Conservation (phyloP, 2,113 vertebrate species). For the Nestor notabilis region DNA sequence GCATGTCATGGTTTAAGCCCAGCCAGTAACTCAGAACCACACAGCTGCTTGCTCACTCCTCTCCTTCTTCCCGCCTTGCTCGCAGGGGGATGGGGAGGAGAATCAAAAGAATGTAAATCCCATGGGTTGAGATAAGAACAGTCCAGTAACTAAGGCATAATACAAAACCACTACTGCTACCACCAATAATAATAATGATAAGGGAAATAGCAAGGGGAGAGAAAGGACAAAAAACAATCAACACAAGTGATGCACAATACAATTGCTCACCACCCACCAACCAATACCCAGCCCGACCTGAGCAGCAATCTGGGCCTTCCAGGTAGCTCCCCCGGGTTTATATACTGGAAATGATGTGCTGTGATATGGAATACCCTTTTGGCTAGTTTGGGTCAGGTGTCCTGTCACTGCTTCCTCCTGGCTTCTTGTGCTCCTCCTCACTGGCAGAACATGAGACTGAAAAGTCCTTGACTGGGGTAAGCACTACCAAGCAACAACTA, state of each 20-base stretch:
- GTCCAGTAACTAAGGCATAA: background rate
- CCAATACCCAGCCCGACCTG: accelerated
- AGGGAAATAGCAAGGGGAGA: background rate
- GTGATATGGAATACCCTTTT: background rate
- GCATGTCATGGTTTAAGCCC: background rate
- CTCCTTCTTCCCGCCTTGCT: background rate
- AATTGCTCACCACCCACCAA: background rate
- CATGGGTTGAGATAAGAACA: background rate
- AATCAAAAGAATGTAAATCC: background rate
- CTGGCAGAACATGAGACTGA: background rate
- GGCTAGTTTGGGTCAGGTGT: background rate
- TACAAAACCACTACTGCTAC: background rate
- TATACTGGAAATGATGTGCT: background rate
- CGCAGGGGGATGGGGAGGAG: background rate
- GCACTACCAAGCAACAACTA: background rate
- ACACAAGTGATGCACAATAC: background rate
- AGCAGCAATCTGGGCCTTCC: background rate
- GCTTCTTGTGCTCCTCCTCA: background rate
- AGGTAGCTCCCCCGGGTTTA: background rate
- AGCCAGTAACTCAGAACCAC: background rate
- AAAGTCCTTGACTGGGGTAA: background rate
- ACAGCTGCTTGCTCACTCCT: background rate
- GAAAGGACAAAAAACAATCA: background rate
- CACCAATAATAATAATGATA: background rate
- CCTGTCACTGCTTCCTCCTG: background rate